These are phyloP conservation scores for Calameuta pallipes DNA, from an alignment of 2,888 invertebrate genomes.

Conservation along the genomic window DNA sequence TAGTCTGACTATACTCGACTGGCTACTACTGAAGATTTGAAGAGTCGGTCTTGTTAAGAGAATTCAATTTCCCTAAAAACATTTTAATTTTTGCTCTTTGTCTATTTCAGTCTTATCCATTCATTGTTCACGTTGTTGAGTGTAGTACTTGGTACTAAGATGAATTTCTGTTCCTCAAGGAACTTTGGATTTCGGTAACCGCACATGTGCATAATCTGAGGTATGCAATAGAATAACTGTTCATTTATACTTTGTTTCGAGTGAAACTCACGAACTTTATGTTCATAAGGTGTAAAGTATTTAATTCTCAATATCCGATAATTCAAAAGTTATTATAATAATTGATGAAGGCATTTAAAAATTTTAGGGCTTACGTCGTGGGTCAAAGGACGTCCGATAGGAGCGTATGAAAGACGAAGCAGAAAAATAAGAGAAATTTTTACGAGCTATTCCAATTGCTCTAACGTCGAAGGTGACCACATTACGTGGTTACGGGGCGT, in stretches of 20 bases:
- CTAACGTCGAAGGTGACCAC: neutral
- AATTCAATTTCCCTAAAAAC: slow-evolving; percentile 29
- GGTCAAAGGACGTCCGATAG: neutral
- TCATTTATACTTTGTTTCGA: too few relatives aligned
- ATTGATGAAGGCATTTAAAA: neutral
- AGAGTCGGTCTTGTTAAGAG: slow-evolving; percentile 16
- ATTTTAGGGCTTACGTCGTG: neutral
- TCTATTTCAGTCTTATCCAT: neutral
- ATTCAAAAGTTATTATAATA: neutral
- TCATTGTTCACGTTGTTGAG: neutral
- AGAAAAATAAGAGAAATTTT: neutral
- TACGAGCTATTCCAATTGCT: neutral
- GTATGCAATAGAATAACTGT: neutral
- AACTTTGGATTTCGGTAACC: neutral
- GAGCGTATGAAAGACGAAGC: neutral
- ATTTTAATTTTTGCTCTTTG: neutral
- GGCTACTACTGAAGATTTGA: neutral
- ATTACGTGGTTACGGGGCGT: neutral
- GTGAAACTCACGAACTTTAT: too few relatives aligned
- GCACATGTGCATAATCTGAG: neutral
- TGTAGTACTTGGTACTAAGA: neutral
- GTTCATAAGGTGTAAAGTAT: neutral
- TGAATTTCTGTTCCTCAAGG: neutral
- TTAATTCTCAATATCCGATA: neutral
- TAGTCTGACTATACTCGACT: neutral